Percentiles rank a stretch among this genome's conserved stretches.
Evolutionary conservation across 2,888 invertebrate genomes (phyloP).

Genomic region (Dinocampus coccinellae): DNA sequence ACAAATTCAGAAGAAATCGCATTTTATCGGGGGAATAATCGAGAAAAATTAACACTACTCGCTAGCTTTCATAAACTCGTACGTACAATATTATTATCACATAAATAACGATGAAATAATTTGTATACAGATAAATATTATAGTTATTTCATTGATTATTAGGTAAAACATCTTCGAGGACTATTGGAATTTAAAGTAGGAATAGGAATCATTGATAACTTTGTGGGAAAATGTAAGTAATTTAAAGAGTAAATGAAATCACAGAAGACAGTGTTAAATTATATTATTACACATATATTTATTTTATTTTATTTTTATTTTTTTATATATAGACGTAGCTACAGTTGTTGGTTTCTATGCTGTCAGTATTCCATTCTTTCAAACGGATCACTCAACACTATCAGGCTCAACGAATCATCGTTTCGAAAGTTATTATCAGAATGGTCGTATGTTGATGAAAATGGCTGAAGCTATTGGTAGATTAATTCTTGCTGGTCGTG

Average conservation of each 20-base stretch:
- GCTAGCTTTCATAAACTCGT: slow-evolving; percentile 90
- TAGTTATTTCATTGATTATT: slow-evolving; percentile 22
- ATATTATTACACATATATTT: no score
- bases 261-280: no score
- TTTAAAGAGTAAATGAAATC: not conserved
- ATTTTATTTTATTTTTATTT: no score
- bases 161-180: slow-evolving; percentile 85
- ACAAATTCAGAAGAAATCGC: slow-evolving; percentile 97
- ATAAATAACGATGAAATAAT: not conserved
- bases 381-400: slow-evolving; percentile 78
- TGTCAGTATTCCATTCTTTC: slow-evolving; percentile 94
- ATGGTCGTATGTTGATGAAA: slow-evolving; percentile 95
- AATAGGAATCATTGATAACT: slow-evolving; percentile 96
- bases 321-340: slow-evolving; percentile 81
- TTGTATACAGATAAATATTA: not conserved
- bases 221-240: slow-evolving; percentile 93
- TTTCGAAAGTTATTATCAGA: slow-evolving; percentile 89
- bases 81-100: slow-evolving; percentile 36
- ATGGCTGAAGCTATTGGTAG: slow-evolving; percentile 98
- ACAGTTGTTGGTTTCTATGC: slow-evolving; percentile 97
- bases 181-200: slow-evolving; percentile 90
- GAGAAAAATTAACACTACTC: slow-evolving; percentile 89
- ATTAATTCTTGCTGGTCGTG: slow-evolving; percentile 93
- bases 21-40: slow-evolving; percentile 84
- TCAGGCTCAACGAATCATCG: slow-evolving; percentile 76